These are phyloP conservation scores for Catharus ustulatus DNA, from an alignment of 2,797 vertebrate species.

Conservation along the genomic window DNA sequence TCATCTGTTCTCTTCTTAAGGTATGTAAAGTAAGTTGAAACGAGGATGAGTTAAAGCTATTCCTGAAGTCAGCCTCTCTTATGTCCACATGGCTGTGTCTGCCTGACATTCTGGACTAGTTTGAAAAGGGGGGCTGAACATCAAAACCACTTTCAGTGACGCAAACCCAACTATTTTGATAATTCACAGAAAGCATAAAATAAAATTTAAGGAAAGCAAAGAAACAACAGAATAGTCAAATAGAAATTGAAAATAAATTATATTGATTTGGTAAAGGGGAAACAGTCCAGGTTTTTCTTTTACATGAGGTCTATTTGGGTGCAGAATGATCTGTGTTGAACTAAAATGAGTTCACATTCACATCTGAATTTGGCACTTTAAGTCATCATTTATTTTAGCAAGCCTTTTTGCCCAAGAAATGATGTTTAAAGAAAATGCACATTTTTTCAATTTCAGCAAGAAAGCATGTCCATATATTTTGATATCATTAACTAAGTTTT, in stretches of 20 bases:
- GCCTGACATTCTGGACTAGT: background rate
- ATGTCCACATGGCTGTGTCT: background rate
- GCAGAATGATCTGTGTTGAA: background rate
- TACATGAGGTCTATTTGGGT: background rate
- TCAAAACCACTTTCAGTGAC: background rate
- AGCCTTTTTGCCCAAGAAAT: background rate
- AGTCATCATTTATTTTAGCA: background rate
- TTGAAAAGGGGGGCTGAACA: background rate
- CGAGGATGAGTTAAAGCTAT: background rate
- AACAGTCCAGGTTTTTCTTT: background rate
- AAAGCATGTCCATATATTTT: background rate
- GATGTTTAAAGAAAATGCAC: background rate
- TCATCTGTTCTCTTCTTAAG: background rate
- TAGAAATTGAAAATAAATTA: background rate
- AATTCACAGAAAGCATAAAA: background rate
- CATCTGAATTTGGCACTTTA: background rate
- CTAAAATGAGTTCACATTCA: background rate
- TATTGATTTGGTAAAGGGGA: background rate
- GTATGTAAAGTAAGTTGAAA: background rate
- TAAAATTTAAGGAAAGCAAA: background rate
- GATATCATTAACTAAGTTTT: background rate
- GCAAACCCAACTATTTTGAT: background rate
- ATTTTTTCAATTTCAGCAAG: background rate
- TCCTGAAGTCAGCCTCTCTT: background rate
- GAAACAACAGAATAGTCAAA: background rate